phyloP scores from a whole-genome alignment of 2,797 vertebrate genomes.

The Xenopus petersii region DNA sequence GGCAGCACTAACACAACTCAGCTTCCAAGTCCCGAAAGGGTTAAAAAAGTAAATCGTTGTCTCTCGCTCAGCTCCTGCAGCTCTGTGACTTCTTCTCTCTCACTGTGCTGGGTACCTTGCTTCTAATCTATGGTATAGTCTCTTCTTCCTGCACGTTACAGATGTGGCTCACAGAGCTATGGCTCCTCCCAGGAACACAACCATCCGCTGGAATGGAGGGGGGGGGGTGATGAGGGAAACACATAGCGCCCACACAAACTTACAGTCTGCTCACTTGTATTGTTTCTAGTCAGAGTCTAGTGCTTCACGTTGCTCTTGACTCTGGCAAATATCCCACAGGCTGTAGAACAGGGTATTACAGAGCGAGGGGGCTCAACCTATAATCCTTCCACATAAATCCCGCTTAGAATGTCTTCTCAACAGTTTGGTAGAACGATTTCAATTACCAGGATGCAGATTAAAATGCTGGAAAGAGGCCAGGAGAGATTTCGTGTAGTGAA shows the following conservation, averaged over 20 bases:
- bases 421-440: too few species aligned
- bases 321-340: too few species aligned
- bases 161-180: slow-evolving; percentile 26
- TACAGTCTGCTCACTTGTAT: too few species aligned
- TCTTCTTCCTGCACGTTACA: slow-evolving; percentile 29
- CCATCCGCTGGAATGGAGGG: slow-evolving; percentile 35
- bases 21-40: slow-evolving; percentile 13
- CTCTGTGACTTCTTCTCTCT: not conserved
- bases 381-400: too few species aligned
- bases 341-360: too few species aligned
- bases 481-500: too few species aligned
- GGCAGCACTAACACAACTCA: not conserved
- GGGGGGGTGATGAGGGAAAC: slow-evolving; percentile 13
- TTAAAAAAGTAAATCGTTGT: not conserved
- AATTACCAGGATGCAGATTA: too few species aligned
- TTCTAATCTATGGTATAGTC: slow-evolving; percentile 28
- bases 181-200: slow-evolving; percentile 48
- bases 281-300: too few species aligned
- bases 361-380: too few species aligned
- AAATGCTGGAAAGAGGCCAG: too few species aligned
- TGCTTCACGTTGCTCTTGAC: too few species aligned
- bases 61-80: slow-evolving; percentile 3
- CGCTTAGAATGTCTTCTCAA: too few species aligned
- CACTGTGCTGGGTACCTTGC: slow-evolving; percentile 2
- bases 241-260: not conserved